Percentiles rank a stretch among this genome's conserved stretches.
Conservation (phyloP, 2,797 vertebrate species). For the Chelidonichthys spinosus region DNA sequence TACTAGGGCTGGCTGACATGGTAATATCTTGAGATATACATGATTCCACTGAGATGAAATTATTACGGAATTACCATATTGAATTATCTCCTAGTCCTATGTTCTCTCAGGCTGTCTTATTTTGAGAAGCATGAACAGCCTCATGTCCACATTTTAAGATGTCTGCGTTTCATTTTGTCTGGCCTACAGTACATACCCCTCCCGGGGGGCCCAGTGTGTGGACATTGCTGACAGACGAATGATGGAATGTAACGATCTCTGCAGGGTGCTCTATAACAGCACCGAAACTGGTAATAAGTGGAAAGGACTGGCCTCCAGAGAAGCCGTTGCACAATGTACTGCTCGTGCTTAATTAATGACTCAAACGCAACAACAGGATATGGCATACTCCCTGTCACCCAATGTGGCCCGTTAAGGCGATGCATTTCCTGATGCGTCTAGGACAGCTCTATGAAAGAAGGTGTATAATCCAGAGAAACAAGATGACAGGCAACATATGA, state of each 20-base stretch:
- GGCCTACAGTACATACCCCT: slow-evolving; percentile 41
- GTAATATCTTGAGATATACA: too few relatives aligned
- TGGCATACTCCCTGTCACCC: slow-evolving; percentile 39
- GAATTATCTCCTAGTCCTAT: too few relatives aligned
- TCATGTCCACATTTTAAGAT: slow-evolving; percentile 41
- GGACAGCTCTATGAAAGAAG: background rate
- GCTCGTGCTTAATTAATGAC: slow-evolving; percentile 40
- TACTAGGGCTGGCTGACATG: too few relatives aligned
- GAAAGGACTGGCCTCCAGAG: slow-evolving; percentile 32
- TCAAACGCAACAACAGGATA: slow-evolving; percentile 64
- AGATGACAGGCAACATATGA: background rate
- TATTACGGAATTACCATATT: too few relatives aligned
- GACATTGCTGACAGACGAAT: slow-evolving; percentile 64
- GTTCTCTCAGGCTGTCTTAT: slow-evolving; percentile 14
- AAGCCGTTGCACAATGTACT: slow-evolving; percentile 50
- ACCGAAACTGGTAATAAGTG: slow-evolving; percentile 38
- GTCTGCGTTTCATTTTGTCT: slow-evolving; percentile 60
- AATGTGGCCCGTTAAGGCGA: slow-evolving; percentile 1
- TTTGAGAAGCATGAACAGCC: slow-evolving; percentile 17
- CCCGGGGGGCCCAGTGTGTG: slow-evolving; percentile 20
- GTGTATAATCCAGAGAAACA: background rate
- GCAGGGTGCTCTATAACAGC: slow-evolving; percentile 56
- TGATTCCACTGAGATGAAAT: too few relatives aligned
- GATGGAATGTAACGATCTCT: slow-evolving; percentile 69
- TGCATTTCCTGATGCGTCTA: background rate